Evolutionary conservation across 2,797 vertebrate genomes (phyloP), one percentile per base, ranked within the genome.

Genomic region (Liparis tanakae): DNA sequence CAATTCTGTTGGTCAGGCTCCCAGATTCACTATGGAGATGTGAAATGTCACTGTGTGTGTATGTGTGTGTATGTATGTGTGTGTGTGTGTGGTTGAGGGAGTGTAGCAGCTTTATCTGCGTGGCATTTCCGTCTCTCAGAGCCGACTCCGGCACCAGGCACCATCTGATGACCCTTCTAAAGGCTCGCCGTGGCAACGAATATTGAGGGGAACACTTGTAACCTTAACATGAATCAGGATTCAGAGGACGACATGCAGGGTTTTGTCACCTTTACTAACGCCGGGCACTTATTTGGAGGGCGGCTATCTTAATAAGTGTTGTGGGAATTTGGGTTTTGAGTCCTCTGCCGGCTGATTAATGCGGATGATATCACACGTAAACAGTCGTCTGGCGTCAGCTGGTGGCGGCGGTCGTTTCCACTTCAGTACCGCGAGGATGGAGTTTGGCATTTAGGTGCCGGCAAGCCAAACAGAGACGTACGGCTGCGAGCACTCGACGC

Each of bases 111-210:
- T 87, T 93, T 93, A 93, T 93, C 93, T 86, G 77, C 58, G 60
- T 93, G 92, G 87, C 92, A 93, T 94, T 94, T 94, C 74, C 85
- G 82, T 81, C 77, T 90, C 80, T 88, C 86, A 87, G 80, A 82
- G 63, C 46, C 22, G 65, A 74, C 81, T 69, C 37, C 68, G 20
- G 71, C 76, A 74, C 65, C 73, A 36, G 20, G 43, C 81, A 37
- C 77, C 86, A 89, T 91, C 90, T 91, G 90, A 92, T 91, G 91
- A 92, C 89, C 86, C 86, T 76, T 57, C 72, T 71, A 90, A 88
- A 87, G 85, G 75, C 83, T 84, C 78, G 6, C 72, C 70, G 15
- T 76, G 48, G 84, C 76, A 76, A 64, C 80, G 82, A 85, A 78
- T 89, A 87, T 87, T 82, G 79, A 83, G 71, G 74, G 67, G 73